Conservation (phyloP, 2,797 vertebrate species). For the Enteromius treurensis region DNA sequence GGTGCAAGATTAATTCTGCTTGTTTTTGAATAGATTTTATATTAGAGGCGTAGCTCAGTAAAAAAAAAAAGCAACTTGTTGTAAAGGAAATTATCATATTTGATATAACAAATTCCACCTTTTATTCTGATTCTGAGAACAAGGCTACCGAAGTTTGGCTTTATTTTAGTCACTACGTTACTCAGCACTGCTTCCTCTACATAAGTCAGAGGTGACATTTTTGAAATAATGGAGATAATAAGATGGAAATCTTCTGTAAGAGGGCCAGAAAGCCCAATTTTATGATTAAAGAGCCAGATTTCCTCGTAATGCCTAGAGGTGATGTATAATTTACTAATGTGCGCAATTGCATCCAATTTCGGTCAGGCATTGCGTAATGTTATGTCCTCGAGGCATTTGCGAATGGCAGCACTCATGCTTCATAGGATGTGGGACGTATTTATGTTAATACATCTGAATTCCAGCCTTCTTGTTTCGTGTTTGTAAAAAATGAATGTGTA, state of each 20-base stretch:
- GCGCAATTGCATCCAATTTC: conserved; percentile 1
- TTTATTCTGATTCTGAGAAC: conserved; percentile 2
- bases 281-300: conserved; percentile 21
- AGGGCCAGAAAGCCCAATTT: conserved; percentile 24
- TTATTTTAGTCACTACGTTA: conserved; percentile 7
- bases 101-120: conserved; percentile 2
- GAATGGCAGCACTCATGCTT: conserved; percentile 8
- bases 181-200: neutral
- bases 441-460: neutral
- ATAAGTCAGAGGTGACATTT: conserved; percentile 1
- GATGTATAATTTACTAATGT: conserved; percentile 29
- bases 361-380: neutral
- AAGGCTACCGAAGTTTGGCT: neutral
- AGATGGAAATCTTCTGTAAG: conserved; percentile 5
- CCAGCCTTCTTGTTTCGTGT: neutral
- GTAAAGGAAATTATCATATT: neutral
- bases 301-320: conserved; percentile 17
- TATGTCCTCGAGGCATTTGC: neutral
- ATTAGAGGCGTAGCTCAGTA: neutral
- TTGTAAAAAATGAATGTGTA: neutral
- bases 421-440: neutral
- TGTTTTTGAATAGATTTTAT: neutral
- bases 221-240: conserved; percentile 40
- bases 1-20: neutral
- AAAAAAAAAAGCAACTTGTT: neutral